Conservation (phyloP, 1,140 invertebrate species). For the Ylistrum balloti region DNA sequence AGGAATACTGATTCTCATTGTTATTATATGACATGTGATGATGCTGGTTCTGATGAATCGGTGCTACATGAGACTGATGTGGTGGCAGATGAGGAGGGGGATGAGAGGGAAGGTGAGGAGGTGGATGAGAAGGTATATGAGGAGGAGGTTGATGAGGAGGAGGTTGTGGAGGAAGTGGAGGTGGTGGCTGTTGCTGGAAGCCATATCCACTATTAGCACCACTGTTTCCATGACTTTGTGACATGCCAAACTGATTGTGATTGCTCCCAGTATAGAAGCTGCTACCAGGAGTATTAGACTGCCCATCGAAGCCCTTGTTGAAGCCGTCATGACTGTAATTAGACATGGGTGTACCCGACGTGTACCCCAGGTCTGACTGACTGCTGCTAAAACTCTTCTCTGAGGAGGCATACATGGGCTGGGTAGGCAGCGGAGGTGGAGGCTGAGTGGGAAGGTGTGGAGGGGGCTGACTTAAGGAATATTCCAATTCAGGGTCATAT, state of each 20-base stretch:
- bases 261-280: slow-evolving; percentile 45
- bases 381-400: slow-evolving; percentile 55
- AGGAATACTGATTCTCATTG: slow-evolving; percentile 17
- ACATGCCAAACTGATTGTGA: slow-evolving; percentile 52
- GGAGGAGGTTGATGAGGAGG: neutral
- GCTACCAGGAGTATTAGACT: slow-evolving; percentile 48
- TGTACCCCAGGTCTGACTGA: slow-evolving; percentile 48
- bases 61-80: neutral
- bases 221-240: slow-evolving; percentile 52
- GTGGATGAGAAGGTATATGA: neutral
- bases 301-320: slow-evolving; percentile 50
- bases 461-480: slow-evolving; percentile 50
- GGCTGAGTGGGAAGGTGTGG: slow-evolving; percentile 42
- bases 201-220: slow-evolving; percentile 49
- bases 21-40: slow-evolving; percentile 15
- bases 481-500: slow-evolving; percentile 66
- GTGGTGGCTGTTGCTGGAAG: slow-evolving; percentile 47
- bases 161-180: slow-evolving; percentile 12
- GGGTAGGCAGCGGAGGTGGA: neutral
- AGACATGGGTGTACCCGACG: slow-evolving; percentile 56
- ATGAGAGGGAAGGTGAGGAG: slow-evolving; percentile 3
- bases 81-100: neutral
- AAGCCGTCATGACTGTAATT: slow-evolving; percentile 53
- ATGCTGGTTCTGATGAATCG: neutral
- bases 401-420: slow-evolving; percentile 45